Evolutionary conservation across 2,113 vertebrate species (phyloP).

Genomic region (Takifugu flavidus): DNA sequence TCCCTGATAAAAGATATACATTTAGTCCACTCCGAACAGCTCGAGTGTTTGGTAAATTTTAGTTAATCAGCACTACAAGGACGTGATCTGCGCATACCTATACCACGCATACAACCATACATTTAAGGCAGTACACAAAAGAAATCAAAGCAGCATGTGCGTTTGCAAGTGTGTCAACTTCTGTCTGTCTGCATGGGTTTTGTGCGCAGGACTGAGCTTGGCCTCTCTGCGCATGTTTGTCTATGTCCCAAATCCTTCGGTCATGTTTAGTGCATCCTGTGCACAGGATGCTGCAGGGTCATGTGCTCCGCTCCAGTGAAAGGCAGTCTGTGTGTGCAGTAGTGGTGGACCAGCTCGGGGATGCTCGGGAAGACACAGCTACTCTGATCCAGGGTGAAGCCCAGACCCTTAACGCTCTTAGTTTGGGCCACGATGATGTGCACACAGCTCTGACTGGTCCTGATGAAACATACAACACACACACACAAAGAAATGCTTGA

Average conservation of each 20-base stretch:
- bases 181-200: slow-evolving; percentile 17
- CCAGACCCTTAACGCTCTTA: slow-evolving; percentile 80
- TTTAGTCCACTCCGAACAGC: too few relatives aligned
- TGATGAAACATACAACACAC: slow-evolving; percentile 44
- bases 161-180: not conserved
- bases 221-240: slow-evolving; percentile 7
- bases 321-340: slow-evolving; percentile 86
- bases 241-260: slow-evolving; percentile 3
- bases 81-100: slow-evolving; percentile 22
- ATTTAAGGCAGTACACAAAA: slow-evolving; percentile 1
- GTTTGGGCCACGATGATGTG: slow-evolving; percentile 98
- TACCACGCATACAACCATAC: slow-evolving; percentile 20
- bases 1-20: too few relatives aligned
- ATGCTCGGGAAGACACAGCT: slow-evolving; percentile 87
- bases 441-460: slow-evolving; percentile 94
- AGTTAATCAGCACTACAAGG: slow-evolving; percentile 1
- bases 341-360: slow-evolving; percentile 88
- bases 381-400: slow-evolving; percentile 89
- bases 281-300: slow-evolving; percentile 86
- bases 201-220: slow-evolving; percentile 18
- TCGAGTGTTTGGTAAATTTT: not conserved
- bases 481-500: not conserved
- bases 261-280: slow-evolving; percentile 64
- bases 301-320: slow-evolving; percentile 96
- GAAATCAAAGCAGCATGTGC: slow-evolving; percentile 24